These are phyloP conservation scores for Novumbra hubbsi DNA, from an alignment of 2,797 vertebrate genomes.

Conservation along the genomic window DNA sequence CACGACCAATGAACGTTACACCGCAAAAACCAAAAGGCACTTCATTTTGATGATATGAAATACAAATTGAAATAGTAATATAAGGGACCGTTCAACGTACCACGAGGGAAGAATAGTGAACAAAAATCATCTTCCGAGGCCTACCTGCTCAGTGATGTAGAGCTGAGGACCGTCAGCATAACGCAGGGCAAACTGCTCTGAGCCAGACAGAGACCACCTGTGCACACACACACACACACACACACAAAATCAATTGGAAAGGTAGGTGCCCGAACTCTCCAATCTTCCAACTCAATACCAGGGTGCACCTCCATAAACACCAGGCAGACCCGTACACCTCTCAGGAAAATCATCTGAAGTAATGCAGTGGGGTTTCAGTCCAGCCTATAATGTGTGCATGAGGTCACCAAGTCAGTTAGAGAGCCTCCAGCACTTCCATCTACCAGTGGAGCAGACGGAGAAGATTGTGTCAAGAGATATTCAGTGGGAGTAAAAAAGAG, in stretches of 20 bases:
- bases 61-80: neutral
- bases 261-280: neutral
- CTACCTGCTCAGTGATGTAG: slow-evolving; percentile 97
- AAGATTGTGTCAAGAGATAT: slow-evolving; percentile 14
- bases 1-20: neutral
- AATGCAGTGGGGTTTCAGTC: neutral
- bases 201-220: slow-evolving; percentile 94
- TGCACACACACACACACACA: slow-evolving; percentile 19
- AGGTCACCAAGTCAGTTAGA: neutral
- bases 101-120: too few relatives aligned
- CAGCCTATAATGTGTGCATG: neutral
- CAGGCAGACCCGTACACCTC: neutral
- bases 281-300: neutral
- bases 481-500: slow-evolving; percentile 6
- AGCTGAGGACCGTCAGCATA: slow-evolving; percentile 96
- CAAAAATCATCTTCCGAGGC: slow-evolving; percentile 14
- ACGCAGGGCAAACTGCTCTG: slow-evolving; percentile 93
- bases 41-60: neutral
- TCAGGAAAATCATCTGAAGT: neutral
- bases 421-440: neutral
- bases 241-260: neutral
- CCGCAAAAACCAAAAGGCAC: neutral
- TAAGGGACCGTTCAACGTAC: neutral
- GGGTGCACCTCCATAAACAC: neutral
- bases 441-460: slow-evolving; percentile 26